These are phyloP conservation scores for Augochlora pura DNA, from an alignment of 1,140 invertebrate species.

Conservation along the genomic window DNA sequence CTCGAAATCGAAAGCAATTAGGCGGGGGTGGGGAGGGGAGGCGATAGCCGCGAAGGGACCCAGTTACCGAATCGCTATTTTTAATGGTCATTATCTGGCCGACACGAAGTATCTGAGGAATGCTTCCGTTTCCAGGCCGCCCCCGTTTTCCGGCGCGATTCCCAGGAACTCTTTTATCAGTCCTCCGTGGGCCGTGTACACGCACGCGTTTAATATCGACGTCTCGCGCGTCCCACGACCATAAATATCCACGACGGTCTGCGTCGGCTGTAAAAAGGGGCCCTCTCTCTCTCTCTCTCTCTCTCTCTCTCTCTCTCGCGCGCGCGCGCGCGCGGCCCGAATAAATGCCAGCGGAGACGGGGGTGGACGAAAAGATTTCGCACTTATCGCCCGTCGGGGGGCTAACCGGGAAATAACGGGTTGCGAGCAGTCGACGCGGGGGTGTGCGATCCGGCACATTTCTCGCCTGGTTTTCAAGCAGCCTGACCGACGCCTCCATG, in stretches of 20 bases:
- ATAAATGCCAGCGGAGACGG: not conserved
- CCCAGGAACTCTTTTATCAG: constrained; percentile 66
- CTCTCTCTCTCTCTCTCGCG: no score
- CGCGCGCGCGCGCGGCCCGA: not conserved
- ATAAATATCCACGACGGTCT: constrained; percentile 61
- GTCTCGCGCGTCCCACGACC: constrained; percentile 49
- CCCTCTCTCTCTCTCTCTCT: no score
- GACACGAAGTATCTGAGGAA: constrained; percentile 46
- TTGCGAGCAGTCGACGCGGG: constrained; percentile 63
- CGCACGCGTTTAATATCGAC: constrained; percentile 56
- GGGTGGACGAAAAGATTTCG: constrained; percentile 26
- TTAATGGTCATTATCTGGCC: not conserved
- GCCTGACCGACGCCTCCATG: constrained; percentile 4
- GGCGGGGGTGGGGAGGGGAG: no score
- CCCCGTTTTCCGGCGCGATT: constrained; percentile 67
- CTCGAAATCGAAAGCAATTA: no score
- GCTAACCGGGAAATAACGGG: constrained; percentile 74
- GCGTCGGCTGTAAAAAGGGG: constrained; percentile 22
- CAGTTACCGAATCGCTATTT: constrained; percentile 8
- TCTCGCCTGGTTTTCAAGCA: constrained; percentile 37
- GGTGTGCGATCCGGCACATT: constrained; percentile 29
- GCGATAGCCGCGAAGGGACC: not conserved
- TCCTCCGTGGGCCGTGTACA: constrained; percentile 40
- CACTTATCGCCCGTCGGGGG: constrained; percentile 58
- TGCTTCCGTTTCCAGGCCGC: constrained; percentile 68